A percentile compares a stretch with the other conserved stretches of the same genome.
Evolutionary conservation across 2,797 vertebrate species (phyloP).

Genomic region (Halcyon chelicuti): DNA sequence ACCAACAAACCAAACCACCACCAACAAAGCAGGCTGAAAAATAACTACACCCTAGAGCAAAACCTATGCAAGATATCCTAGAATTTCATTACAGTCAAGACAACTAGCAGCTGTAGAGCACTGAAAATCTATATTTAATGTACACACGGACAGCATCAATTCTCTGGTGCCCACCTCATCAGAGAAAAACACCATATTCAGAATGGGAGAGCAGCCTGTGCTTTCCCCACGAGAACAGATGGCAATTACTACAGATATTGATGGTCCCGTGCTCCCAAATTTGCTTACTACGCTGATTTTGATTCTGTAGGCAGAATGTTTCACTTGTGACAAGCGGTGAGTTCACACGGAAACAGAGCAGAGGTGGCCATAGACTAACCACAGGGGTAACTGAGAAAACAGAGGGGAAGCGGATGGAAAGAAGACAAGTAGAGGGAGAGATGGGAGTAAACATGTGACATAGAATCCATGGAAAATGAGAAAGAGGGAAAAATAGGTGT

Average conservation of each 20-base stretch:
- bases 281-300: background rate
- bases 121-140: background rate
- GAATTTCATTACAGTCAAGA: background rate
- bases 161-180: background rate
- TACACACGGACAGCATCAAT: background rate
- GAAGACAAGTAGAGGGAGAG: background rate
- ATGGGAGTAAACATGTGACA: background rate
- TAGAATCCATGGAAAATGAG: background rate
- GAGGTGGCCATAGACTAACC: background rate
- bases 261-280: background rate
- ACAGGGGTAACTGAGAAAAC: background rate
- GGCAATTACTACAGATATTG: background rate
- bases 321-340: background rate
- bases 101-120: background rate
- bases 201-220: background rate
- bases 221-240: background rate
- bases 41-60: background rate
- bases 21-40: background rate
- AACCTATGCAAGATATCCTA: background rate
- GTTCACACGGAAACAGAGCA: background rate
- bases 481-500: background rate
- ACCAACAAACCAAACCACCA: background rate
- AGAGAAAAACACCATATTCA: background rate
- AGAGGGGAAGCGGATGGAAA: background rate
- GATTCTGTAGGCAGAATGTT: background rate